phyloP scores from a whole-genome alignment of 2,113 vertebrate genomes.

The Anoplopoma fimbria region DNA sequence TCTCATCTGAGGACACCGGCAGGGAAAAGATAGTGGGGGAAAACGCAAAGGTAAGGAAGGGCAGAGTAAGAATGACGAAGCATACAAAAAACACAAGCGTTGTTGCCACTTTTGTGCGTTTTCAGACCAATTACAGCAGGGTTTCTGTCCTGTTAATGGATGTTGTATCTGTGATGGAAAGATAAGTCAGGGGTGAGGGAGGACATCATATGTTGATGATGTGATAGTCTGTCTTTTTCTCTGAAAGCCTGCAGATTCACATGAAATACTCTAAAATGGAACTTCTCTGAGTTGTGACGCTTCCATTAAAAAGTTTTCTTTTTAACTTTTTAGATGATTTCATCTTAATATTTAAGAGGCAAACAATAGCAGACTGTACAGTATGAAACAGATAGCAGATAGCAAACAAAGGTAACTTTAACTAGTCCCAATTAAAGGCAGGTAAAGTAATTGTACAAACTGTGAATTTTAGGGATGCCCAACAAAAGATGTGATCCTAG shows the following conservation, averaged over 20 bases:
- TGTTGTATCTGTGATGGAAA: constrained; percentile 20
- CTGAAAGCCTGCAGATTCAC: constrained; percentile 3
- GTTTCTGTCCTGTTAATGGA: constrained; percentile 35
- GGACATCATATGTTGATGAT: constrained; percentile 44
- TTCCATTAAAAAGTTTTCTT: neutral
- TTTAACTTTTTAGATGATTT: neutral
- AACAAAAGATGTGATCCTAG: neutral
- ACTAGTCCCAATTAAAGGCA: neutral
- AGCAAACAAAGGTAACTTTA: neutral
- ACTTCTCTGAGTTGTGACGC: neutral
- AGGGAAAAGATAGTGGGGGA: neutral
- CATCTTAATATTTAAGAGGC: neutral
- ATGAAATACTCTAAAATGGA: neutral
- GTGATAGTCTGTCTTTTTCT: constrained; percentile 26
- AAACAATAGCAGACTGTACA: neutral
- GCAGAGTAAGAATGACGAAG: constrained; percentile 60
- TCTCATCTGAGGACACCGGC: constrained; percentile 41
- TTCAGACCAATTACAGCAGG: constrained; percentile 27
- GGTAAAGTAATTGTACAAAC: neutral
- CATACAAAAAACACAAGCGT: constrained; percentile 34
- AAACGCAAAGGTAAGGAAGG: constrained; percentile 56
- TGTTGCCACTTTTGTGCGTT: constrained; percentile 19
- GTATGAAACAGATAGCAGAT: neutral
- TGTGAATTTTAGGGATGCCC: neutral
- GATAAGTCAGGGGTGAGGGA: constrained; percentile 20